Evolutionary conservation across 2,888 invertebrate species (phyloP).

Genomic region (Blomia tropicalis): DNA sequence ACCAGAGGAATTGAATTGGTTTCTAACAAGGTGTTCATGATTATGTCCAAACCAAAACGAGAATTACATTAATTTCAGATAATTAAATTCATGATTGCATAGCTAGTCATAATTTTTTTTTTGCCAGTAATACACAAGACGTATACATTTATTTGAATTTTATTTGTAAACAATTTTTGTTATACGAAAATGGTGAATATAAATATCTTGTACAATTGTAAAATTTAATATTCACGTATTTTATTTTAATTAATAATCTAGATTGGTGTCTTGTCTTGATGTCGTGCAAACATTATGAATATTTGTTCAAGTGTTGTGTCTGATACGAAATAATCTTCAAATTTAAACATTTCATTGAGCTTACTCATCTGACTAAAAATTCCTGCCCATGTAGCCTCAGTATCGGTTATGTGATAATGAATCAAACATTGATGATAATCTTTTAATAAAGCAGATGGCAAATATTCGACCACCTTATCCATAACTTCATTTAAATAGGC

Average conservation of each 20-base stretch:
- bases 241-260: background rate
- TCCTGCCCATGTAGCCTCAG: slow-evolving; percentile 23
- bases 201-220: too few species aligned
- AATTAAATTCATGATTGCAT: too few species aligned
- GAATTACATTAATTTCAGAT: background rate
- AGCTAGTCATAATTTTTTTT: too few species aligned
- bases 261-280: background rate
- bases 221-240: too few species aligned
- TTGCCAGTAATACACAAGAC: too few species aligned
- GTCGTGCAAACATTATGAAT: slow-evolving; percentile 6
- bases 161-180: too few species aligned
- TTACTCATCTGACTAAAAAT: slow-evolving; percentile 25
- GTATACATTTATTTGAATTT: too few species aligned
- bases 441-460: slow-evolving; percentile 26
- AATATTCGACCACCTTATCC: slow-evolving; percentile 13
- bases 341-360: slow-evolving; percentile 22
- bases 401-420: slow-evolving; percentile 27
- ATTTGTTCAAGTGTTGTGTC: slow-evolving; percentile 27
- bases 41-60: background rate
- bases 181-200: too few species aligned
- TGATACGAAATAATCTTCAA: slow-evolving; percentile 28
- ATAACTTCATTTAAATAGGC: slow-evolving; percentile 15
- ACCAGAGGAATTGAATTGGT: background rate
- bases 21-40: background rate
- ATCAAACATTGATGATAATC: slow-evolving; percentile 29